A percentile compares a stretch with the other conserved stretches of the same genome.
Conservation (phyloP, 2,797 vertebrate species). For the Amblyraja radiata region DNA sequence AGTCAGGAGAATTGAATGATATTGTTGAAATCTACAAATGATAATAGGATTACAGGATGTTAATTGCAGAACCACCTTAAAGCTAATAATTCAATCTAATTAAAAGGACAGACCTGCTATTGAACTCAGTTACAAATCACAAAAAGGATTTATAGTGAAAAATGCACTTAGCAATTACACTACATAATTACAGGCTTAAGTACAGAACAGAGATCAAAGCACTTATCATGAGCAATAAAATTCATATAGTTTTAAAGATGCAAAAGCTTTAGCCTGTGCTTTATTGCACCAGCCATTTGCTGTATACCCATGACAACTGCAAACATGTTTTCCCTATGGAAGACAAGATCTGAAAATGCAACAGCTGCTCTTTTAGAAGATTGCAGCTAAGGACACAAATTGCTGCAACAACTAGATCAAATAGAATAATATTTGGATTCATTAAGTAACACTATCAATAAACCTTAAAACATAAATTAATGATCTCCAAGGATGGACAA, state of each 20-base stretch:
- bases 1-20: constrained; percentile 31
- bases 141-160: constrained; percentile 87
- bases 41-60: constrained; percentile 10
- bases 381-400: constrained; percentile 90
- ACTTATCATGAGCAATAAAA: constrained; percentile 89
- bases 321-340: constrained; percentile 82
- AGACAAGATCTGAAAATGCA: constrained; percentile 70
- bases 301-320: constrained; percentile 75
- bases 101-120: constrained; percentile 86
- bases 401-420: constrained; percentile 83
- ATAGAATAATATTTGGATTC: constrained; percentile 89
- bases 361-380: constrained; percentile 91
- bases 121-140: constrained; percentile 88
- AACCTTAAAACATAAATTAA: constrained; percentile 76
- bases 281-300: constrained; percentile 73
- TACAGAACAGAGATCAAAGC: constrained; percentile 89
- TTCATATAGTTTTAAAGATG: constrained; percentile 81
- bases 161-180: constrained; percentile 93
- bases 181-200: constrained; percentile 96
- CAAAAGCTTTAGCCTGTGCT: constrained; percentile 74
- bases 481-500: constrained; percentile 79
- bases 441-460: constrained; percentile 93
- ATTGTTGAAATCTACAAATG: background rate
- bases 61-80: constrained; percentile 59
- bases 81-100: constrained; percentile 97